Base-by-base conservation (phyloP, 2,113 vertebrate species). In the Ploceus nigricollis region DNA sequence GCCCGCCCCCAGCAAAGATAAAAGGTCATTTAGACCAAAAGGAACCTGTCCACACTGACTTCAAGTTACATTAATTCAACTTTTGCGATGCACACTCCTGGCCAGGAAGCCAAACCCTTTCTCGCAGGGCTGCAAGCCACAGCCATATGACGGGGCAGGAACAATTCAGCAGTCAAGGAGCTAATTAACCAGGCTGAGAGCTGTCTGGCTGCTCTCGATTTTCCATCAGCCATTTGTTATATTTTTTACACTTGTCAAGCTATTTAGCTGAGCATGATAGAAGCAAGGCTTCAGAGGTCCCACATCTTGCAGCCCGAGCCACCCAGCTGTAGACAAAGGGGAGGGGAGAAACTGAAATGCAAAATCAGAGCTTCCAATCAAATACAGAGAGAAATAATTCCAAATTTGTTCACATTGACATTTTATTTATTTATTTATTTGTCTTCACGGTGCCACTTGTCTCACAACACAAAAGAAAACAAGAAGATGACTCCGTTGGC, bases 241-340 rank as follows among this genome's bases (percentile, higher is more conserved):
- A 94, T 97, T 97, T 96, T 87, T 97, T 97, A 96, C 87, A 97
- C 90, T 96, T 89, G 82, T 87, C 94, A 97, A 87, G 94, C 95
- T 96, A 70, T 92, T 96, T 90, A 93, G 87, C 57, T 70, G 45
- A 89, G 51, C 60, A 89, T 3, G 18, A 39, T 2, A 53, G 33
- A 88, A 80, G 60, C 72, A 77, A 35, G 64, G 58, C 50, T 90
- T 91, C 85, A 71, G 27, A 83, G 75, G 42, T 61, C 60, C 61
- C 91, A 72, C 18, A 78, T 31, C 70, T 83, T 91, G 44, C 53
- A 71, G 40, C 23, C 42, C 42, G 7, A 58, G 60, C 28, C 54
- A 91, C 64, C n/a, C 76, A 77, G 72, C 10, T 57, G 56, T n/a
- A 93, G 23, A 66, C 31, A 89, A 76, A 92, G 79, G 31, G 47